Conservation (phyloP, 2,888 invertebrate species). For the Charanyca ferruginea region DNA sequence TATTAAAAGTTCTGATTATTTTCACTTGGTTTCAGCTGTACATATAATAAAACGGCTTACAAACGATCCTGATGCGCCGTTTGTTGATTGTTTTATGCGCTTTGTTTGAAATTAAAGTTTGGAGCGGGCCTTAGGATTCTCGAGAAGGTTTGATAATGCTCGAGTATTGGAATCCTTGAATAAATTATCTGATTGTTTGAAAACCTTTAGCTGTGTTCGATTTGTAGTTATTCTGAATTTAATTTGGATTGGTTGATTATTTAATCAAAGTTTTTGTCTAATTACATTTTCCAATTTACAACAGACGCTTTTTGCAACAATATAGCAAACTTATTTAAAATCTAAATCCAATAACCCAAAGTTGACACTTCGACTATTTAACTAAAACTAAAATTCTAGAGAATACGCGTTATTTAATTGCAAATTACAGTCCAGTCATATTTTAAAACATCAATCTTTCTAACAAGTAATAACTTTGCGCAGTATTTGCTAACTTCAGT, state of each 20-base stretch:
- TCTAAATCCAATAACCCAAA: slow-evolving; percentile 1
- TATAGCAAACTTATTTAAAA: slow-evolving; percentile 12
- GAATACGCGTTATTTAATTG: background rate
- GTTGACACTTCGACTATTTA: background rate
- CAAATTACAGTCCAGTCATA: slow-evolving; percentile 8
- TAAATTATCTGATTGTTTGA: slow-evolving; percentile 24
- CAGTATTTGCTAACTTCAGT: slow-evolving; percentile 13
- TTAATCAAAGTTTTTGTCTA: background rate
- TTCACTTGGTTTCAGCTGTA: slow-evolving; percentile 50
- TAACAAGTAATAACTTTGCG: background rate
- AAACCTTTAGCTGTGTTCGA: background rate
- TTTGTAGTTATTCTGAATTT: slow-evolving; percentile 3
- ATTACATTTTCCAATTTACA: slow-evolving; percentile 1
- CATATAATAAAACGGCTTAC: slow-evolving; percentile 56
- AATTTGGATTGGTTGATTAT: slow-evolving; percentile 2
- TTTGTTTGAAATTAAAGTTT: slow-evolving; percentile 45
- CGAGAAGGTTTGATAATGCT: slow-evolving; percentile 11
- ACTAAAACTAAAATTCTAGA: background rate
- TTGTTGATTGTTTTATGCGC: slow-evolving; percentile 55
- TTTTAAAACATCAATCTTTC: slow-evolving; percentile 1
- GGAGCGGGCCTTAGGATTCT: slow-evolving; percentile 22
- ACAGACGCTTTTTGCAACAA: background rate
- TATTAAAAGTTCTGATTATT: slow-evolving; percentile 65
- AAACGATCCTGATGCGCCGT: slow-evolving; percentile 52
- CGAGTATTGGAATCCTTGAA: slow-evolving; percentile 23